phyloP scores from a whole-genome alignment of 2,113 vertebrate genomes.

The Azemiops feae region DNA sequence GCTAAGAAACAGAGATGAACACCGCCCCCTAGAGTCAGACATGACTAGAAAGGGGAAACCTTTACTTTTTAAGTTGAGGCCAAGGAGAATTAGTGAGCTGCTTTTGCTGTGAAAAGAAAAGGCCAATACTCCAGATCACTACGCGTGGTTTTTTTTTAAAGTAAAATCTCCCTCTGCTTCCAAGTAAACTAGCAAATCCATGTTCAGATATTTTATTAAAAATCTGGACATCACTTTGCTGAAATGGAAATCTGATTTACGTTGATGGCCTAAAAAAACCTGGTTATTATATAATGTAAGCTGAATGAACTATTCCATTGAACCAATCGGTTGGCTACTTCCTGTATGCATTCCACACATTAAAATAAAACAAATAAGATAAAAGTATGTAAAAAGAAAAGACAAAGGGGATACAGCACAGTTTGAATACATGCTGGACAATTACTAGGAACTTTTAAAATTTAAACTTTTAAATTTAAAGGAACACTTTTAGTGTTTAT shows the following conservation, averaged over 20 bases:
- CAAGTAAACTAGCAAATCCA: background rate
- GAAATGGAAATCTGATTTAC: background rate
- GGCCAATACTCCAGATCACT: background rate
- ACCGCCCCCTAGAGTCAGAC: background rate
- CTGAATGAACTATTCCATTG: background rate
- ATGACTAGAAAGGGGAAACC: background rate
- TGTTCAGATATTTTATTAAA: background rate
- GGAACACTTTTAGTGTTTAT: constrained; percentile 56
- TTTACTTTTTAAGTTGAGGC: background rate
- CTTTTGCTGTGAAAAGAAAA: background rate
- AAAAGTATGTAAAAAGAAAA: constrained; percentile 45
- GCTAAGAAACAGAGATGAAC: background rate
- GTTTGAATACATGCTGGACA: constrained; percentile 41
- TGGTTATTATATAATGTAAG: background rate
- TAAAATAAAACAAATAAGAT: constrained; percentile 41
- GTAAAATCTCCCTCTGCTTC: background rate
- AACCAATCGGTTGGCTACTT: background rate
- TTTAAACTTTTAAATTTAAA: too few species aligned
- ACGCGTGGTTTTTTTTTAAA: background rate
- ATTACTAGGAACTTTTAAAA: constrained; percentile 29
- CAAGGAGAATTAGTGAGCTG: background rate
- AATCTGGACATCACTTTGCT: background rate
- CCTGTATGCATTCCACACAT: background rate
- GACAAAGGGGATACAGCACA: constrained; percentile 29
- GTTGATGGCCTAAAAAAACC: background rate